Evolutionary conservation across 1,140 invertebrate species (phyloP).

Genomic region (Conopomorpha cramerella): DNA sequence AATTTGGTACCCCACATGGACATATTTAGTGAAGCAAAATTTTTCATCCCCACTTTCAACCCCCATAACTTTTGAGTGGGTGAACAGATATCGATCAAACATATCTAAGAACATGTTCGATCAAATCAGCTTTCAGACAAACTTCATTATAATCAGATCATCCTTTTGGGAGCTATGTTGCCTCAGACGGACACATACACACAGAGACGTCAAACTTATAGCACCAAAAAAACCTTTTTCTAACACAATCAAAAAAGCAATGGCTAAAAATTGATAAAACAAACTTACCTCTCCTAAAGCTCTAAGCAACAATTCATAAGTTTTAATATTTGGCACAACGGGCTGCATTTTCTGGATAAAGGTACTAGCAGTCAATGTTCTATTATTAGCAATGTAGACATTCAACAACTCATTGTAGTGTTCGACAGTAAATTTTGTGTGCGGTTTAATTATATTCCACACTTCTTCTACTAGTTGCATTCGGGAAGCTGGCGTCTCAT

Average conservation of each 20-base stretch:
- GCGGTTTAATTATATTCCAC: constrained; percentile 36
- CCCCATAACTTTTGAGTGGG: no score
- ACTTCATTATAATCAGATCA: no score
- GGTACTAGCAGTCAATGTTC: constrained; percentile 20
- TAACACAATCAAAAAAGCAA: constrained; percentile 3
- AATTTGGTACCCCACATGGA: no score
- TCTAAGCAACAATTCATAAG: constrained; percentile 54
- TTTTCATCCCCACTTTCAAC: no score
- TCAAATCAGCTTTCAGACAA: no score
- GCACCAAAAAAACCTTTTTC: constrained; percentile 1
- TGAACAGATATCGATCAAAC: no score
- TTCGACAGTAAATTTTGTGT: constrained; percentile 35
- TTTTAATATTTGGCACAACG: constrained; percentile 44
- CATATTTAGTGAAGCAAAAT: no score
- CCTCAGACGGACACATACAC: no score
- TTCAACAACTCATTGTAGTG: constrained; percentile 50
- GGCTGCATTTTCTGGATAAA: constrained; percentile 40
- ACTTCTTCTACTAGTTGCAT: constrained; percentile 31
- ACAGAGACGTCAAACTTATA: no score
- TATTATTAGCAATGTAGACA: constrained; percentile 46
- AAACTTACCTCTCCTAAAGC: constrained; percentile 51
- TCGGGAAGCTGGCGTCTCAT: constrained; percentile 28
- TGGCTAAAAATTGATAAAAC: constrained; percentile 3
- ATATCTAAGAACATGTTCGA: no score
- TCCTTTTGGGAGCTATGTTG: no score